These are phyloP conservation scores for Aplysina aerophoba DNA, from an alignment of 37 sponge, comb jelly and placozoan genomes.

Conservation along the genomic window DNA sequence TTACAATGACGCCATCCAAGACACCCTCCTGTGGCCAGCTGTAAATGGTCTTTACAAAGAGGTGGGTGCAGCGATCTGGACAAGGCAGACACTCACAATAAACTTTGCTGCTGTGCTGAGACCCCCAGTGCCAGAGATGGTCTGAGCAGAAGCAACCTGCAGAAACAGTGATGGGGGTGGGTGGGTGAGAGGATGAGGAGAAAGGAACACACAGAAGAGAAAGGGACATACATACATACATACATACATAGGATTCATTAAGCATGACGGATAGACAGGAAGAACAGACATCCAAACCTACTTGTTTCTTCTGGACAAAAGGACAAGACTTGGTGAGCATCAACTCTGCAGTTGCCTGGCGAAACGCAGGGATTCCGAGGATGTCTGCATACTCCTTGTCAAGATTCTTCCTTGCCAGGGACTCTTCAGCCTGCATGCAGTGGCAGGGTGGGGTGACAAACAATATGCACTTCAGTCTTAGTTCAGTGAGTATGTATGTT, in stretches of 20 bases:
- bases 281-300: conserved; percentile 16
- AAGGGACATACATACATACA: too few species aligned
- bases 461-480: too few species aligned
- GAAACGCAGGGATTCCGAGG: conserved; percentile 74
- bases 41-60: too few species aligned
- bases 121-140: conserved; percentile 92
- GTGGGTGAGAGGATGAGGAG: too few species aligned
- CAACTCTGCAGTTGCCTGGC: conserved; percentile 71
- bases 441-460: too few species aligned
- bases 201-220: too few species aligned
- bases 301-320: conserved; percentile 48
- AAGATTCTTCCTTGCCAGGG: conserved; percentile 53
- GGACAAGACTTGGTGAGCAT: conserved; percentile 68
- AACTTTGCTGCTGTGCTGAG: conserved; percentile 78
- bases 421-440: conserved; percentile 65
- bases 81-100: conserved; percentile 52
- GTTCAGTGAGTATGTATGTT: too few species aligned
- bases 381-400: conserved; percentile 97
- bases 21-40: too few species aligned
- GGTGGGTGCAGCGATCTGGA: too few species aligned
- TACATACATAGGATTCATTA: too few species aligned
- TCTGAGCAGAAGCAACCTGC: conserved; percentile 79
- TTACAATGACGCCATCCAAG: too few species aligned
- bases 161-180: neutral
- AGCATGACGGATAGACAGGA: too few species aligned